Conservation (phyloP, 2,888 invertebrate genomes). For the Bembecia ichneumoniformis region DNA sequence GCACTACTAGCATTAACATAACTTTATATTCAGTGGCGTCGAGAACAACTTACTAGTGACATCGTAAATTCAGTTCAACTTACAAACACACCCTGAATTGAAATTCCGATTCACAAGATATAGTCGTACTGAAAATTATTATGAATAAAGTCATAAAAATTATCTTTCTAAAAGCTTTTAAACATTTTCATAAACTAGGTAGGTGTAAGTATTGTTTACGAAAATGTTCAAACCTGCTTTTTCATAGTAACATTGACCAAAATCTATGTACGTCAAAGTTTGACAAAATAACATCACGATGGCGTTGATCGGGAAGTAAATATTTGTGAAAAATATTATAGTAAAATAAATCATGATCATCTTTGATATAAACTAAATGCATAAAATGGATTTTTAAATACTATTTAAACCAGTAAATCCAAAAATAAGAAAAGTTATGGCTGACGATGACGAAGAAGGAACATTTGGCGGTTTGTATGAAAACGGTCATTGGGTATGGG, state of each 20-base stretch:
- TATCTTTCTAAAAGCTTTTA: constrained; percentile 1
- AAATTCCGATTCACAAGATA: constrained; percentile 58
- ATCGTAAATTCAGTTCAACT: constrained; percentile 62
- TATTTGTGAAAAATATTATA: too few species aligned
- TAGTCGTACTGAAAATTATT: constrained; percentile 41
- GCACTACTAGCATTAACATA: constrained; percentile 60
- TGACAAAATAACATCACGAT: too few species aligned
- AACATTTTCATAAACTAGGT: too few species aligned
- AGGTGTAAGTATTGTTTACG: too few species aligned
- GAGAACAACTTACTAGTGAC: constrained; percentile 55
- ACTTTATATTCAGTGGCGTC: constrained; percentile 63
- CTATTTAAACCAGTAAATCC: too few species aligned
- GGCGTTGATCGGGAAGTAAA: too few species aligned
- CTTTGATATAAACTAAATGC: too few species aligned
- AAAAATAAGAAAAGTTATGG: constrained; percentile 22
- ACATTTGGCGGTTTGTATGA: constrained; percentile 48
- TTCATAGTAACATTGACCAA: too few species aligned
- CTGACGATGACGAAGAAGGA: constrained; percentile 55
- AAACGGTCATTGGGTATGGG: constrained; percentile 69
- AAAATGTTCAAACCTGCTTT: too few species aligned
- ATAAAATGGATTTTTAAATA: too few species aligned
- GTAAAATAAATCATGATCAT: too few species aligned
- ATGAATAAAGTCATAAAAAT: constrained; percentile 9
- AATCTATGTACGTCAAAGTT: too few species aligned
- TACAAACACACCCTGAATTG: constrained; percentile 57